Evolutionary conservation across 2,888 invertebrate species (phyloP).

Genomic region (Ochropleura plecta): DNA sequence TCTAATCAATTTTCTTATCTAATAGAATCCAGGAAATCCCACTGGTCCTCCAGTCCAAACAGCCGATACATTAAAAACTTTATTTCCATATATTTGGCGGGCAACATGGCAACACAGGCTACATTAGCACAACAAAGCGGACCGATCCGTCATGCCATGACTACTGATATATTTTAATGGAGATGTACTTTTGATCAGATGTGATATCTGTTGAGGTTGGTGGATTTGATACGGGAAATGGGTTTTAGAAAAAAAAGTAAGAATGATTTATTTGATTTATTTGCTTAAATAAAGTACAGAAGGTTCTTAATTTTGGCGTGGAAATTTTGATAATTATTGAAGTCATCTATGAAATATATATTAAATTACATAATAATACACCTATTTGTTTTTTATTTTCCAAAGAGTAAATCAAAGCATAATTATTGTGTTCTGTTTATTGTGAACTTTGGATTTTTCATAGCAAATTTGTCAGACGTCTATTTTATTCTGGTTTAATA

Average conservation of each 20-base stretch:
- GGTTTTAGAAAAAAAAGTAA: neutral
- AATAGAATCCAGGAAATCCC: conserved; percentile 28
- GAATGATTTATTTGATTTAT: neutral
- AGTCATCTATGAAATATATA: neutral
- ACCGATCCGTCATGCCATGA: conserved; percentile 89
- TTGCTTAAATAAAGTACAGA: no score
- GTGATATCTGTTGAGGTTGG: conserved; percentile 51
- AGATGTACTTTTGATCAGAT: conserved; percentile 84
- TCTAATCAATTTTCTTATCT: conserved; percentile 12
- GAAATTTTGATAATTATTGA: no score
- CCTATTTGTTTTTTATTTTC: no score
- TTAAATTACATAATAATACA: no score
- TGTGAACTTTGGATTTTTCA: no score
- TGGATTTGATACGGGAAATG: conserved; percentile 58
- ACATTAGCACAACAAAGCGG: conserved; percentile 88
- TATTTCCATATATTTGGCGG: conserved; percentile 68
- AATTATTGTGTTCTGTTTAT: no score
- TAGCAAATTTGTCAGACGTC: no score
- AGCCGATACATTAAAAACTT: conserved; percentile 73
- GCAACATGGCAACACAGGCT: conserved; percentile 68
- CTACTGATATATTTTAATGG: conserved; percentile 90
- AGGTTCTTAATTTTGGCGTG: no score
- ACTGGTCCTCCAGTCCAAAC: conserved; percentile 38
- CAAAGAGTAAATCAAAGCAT: no score
- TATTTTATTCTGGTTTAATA: no score